These are phyloP conservation scores for Ligdia adustata DNA, from an alignment of 2,888 invertebrate species.

Conservation along the genomic window DNA sequence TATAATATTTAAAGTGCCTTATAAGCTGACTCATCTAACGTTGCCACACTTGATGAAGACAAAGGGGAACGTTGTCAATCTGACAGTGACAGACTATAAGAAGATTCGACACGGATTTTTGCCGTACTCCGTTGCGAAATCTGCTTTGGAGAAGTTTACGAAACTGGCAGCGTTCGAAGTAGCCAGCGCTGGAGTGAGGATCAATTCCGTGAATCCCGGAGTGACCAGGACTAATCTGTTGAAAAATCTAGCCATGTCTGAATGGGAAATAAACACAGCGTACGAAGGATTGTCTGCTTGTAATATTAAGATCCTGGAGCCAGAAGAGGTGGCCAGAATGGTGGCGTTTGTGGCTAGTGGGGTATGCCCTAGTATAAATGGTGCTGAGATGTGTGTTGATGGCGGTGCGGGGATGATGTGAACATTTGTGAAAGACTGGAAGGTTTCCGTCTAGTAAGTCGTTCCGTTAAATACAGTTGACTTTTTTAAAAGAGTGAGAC, in stretches of 20 bases:
- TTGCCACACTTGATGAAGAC: conserved; percentile 90
- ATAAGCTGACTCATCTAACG: conserved; percentile 89
- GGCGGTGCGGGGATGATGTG: conserved; percentile 33
- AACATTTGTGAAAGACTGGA: background rate
- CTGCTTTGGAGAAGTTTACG: conserved; percentile 49
- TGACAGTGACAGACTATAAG: conserved; percentile 92
- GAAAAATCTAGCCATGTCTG: conserved; percentile 42
- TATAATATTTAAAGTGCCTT: conserved; percentile 90
- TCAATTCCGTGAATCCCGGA: conserved; percentile 51
- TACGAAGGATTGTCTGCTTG: conserved; percentile 40
- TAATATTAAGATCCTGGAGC: conserved; percentile 38
- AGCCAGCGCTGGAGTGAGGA: conserved; percentile 47
- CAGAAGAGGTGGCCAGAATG: conserved; percentile 55
- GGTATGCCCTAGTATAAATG: conserved; percentile 51
- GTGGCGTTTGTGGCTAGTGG: conserved; percentile 54
- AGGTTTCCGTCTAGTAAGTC: conserved; percentile 1
- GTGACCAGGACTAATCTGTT: conserved; percentile 47
- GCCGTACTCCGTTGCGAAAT: conserved; percentile 44
- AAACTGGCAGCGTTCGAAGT: conserved; percentile 52
- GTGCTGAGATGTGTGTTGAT: conserved; percentile 46
- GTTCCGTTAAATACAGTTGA: no score
- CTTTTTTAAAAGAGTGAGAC: no score
- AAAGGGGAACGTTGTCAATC: conserved; percentile 93
- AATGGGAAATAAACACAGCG: conserved; percentile 40
- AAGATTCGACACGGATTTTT: conserved; percentile 49